Conservation (phyloP, 2,113 vertebrate species). For the Archilochus colubris region DNA sequence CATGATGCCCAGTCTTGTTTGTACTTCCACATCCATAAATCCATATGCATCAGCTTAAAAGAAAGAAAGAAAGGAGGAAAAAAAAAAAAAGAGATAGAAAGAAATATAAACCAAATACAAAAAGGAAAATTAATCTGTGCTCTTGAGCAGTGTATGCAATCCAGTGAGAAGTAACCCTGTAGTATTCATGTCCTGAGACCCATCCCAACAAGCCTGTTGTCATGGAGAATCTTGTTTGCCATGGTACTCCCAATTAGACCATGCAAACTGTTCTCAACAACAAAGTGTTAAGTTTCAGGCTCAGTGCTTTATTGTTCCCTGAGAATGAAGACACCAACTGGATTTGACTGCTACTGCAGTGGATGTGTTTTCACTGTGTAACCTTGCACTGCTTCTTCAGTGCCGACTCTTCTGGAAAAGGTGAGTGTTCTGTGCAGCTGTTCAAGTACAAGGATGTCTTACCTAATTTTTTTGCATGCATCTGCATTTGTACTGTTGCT, state of each 20-base stretch:
- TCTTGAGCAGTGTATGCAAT: not conserved
- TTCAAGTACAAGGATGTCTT: not conserved
- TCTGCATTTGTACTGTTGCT: not conserved
- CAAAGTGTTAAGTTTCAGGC: slow-evolving; percentile 57
- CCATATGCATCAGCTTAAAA: not conserved
- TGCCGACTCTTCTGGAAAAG: slow-evolving; percentile 42
- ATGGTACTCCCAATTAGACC: not conserved
- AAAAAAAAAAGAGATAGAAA: no score
- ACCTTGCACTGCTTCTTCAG: slow-evolving; percentile 45
- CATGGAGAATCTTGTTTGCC: not conserved
- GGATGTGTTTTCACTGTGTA: slow-evolving; percentile 3
- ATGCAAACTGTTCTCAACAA: not conserved
- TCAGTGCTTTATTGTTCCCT: slow-evolving; percentile 11
- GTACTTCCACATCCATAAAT: not conserved
- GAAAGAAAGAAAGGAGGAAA: not conserved
- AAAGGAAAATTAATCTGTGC: accelerated
- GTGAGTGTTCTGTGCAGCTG: not conserved
- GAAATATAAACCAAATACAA: not conserved
- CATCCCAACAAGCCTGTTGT: not conserved
- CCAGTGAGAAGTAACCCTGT: not conserved
- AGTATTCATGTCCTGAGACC: not conserved
- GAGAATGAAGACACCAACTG: slow-evolving; percentile 50
- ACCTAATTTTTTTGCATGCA: not conserved
- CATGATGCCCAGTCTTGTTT: not conserved
- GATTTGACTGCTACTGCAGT: slow-evolving; percentile 38